Evolutionary conservation across 2,797 vertebrate species (phyloP), one percentile per base, ranked within the genome.

Genomic region (Pelochelys cantorii): DNA sequence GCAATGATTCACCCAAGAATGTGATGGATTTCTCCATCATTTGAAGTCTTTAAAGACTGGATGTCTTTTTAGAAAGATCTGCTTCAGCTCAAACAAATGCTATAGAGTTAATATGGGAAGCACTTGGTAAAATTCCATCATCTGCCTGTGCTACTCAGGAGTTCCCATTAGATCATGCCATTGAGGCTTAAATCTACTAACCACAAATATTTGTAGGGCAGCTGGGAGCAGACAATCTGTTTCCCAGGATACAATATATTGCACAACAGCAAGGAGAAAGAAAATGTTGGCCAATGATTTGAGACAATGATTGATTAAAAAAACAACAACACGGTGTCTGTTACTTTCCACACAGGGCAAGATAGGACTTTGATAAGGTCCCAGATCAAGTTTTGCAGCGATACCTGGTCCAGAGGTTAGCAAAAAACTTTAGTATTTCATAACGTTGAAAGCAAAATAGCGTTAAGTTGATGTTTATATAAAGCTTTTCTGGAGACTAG

Each of bases 331-430:
- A 8, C 22, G 9, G 65, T 8, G n/a, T 86, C 23, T 86, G n/a
- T 18, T 14, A 81, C 7, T 90, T 80, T 27, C 4, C 3, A 42
- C 7, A 11, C 2, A 5, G 7, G 3, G 81, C 5, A 8, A 23
- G 0, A 74, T 11, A 56, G 2, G 0, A 83, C 0, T 10, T 23
- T 75, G 34, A 12, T 74, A 27, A 75, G 65, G 25, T 54, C n/a
- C 1, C 25, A 60, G 2, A 1, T 81, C 15, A 92, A 57, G 0
- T 86, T 89, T 60, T 89, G 42, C 15, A 42, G 2, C 25, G 22
- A 25, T 79, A 53, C 83, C 84, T 1, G 0, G 75, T 53, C 25
- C n/a, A 85, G 29, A 79, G 52, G 20, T 82, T 80, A 86, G 27
- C 11, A 84, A 91, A 92, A 6, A 48, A 75, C 42, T 48, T 48